Evolutionary conservation across 1,140 invertebrate genomes (phyloP), one percentile per base, ranked within the genome.

Genomic region (Drosophila orosa): DNA sequence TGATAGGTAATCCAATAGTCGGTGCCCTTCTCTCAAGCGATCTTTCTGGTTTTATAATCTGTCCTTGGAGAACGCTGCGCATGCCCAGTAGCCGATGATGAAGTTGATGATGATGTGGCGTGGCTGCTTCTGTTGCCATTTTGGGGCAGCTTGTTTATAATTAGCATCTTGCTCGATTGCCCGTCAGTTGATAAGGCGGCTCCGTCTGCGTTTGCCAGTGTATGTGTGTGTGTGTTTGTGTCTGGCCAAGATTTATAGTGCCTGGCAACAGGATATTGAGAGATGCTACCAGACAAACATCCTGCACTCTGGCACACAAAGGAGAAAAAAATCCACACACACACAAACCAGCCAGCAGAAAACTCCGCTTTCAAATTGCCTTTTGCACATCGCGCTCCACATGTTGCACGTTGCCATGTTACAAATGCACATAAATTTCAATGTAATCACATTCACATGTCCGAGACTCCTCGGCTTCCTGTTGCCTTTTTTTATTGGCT

Each of bases 351-450:
- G 25, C n/a, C 5, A 47, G 55, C 56, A 58, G 52, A 42, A n/a
- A n/a, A n/a, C n/a, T n/a, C n/a, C n/a, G 33, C 54, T 59, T 72
- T 67, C 56, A 60, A 50, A 67, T 62, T 57, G 62, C 40, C 25
- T 35, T 42, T 24, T 52, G 50, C 29, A 47, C 48, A 35, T 25
- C 47, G 52, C 75, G 79, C 72, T 89, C 84, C 83, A 87, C 83
- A 87, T 89, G 83, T 87, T 87, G 83, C 84, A 87, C 83, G 72
- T 87, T 52, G 39, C 31, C 27, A 62, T 62, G 50, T 86, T 86
- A 89, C 85, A 87, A 89, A 87, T 87, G 84, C 83, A 87, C 83
- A 87, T 87, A 87, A 87, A 87, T 87, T 87, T 87, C 86, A 83
- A 89, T 87, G 83, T 80, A 89, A 89, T 80, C 80, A 84, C 83